Conservation (phyloP, 2,797 vertebrate species). For the Tenualosa ilisha region DNA sequence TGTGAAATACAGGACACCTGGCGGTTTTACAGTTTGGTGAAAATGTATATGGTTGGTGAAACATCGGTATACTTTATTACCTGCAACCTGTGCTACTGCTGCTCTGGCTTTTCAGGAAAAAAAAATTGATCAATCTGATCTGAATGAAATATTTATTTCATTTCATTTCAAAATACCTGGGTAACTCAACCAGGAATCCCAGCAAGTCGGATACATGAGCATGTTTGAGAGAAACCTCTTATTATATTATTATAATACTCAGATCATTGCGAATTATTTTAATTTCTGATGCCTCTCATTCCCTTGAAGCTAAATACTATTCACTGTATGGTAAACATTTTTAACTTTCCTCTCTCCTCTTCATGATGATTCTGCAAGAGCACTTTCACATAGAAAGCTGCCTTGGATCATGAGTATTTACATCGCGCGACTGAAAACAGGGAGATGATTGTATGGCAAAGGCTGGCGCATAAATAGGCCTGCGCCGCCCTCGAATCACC, state of each 20-base stretch:
- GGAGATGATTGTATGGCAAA: slow-evolving; percentile 28
- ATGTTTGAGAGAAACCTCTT: slow-evolving; percentile 8
- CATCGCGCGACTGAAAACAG: neutral
- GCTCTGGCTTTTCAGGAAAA: neutral
- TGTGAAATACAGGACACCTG: neutral
- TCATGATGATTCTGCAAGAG: neutral
- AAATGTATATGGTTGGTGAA: too few relatives aligned
- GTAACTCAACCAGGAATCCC: neutral
- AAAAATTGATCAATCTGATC: neutral
- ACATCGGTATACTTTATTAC: neutral
- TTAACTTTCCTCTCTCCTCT: neutral
- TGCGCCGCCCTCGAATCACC: slow-evolving; percentile 49
- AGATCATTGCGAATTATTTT: slow-evolving; percentile 23
- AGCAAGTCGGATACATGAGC: neutral
- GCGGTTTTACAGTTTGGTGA: too few relatives aligned
- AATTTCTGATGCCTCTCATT: slow-evolving; percentile 21
- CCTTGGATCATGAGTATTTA: neutral
- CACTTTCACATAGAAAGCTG: neutral
- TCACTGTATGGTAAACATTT: slow-evolving; percentile 37
- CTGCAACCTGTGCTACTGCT: neutral
- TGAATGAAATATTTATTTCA: neutral
- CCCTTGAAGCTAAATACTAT: slow-evolving; percentile 28
- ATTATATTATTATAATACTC: slow-evolving; percentile 9
- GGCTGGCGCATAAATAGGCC: slow-evolving; percentile 61
- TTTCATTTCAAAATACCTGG: neutral